These are phyloP conservation scores for Chelmon rostratus DNA, from an alignment of 2,797 vertebrate species.

Conservation along the genomic window DNA sequence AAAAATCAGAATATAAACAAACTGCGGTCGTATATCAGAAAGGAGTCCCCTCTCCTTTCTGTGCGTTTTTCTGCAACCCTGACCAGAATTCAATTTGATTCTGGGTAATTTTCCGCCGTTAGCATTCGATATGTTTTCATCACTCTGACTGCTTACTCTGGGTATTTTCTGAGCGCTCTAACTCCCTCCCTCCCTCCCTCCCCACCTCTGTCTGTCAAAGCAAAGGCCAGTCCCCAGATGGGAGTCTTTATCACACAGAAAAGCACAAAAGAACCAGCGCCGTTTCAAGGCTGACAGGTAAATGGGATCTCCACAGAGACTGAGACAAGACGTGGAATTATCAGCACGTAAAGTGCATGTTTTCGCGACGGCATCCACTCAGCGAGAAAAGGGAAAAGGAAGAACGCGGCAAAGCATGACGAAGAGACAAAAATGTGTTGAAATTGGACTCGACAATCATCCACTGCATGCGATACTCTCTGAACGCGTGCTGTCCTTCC, in stretches of 20 bases:
- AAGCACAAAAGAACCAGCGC: slow-evolving; percentile 61
- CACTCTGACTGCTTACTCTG: slow-evolving; percentile 70
- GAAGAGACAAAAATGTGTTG: slow-evolving; percentile 18
- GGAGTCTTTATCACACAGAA: slow-evolving; percentile 73
- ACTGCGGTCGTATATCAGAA: slow-evolving; percentile 16
- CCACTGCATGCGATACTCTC: slow-evolving; percentile 25
- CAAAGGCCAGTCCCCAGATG: slow-evolving; percentile 69
- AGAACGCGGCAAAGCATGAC: slow-evolving; percentile 28
- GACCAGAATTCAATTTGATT: slow-evolving; percentile 78
- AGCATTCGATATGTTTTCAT: slow-evolving; percentile 76
- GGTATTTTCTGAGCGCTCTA: slow-evolving; percentile 54
- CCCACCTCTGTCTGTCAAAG: slow-evolving; percentile 56
- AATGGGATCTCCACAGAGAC: slow-evolving; percentile 71
- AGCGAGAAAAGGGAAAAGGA: slow-evolving; percentile 31
- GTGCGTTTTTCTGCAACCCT: slow-evolving; percentile 54
- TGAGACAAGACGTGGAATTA: slow-evolving; percentile 63
- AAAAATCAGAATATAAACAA: slow-evolving; percentile 24
- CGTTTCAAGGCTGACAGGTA: slow-evolving; percentile 74
- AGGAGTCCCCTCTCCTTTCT: slow-evolving; percentile 19
- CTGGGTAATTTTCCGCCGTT: slow-evolving; percentile 70
- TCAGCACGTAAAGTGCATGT: slow-evolving; percentile 42
- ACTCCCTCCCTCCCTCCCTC: not conserved
- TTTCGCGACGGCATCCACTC: slow-evolving; percentile 38
- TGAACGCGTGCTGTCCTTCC: slow-evolving; percentile 17
- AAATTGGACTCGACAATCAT: slow-evolving; percentile 37